Percentiles rank a stretch among this genome's conserved stretches.
These are phyloP conservation scores for Heliconius cydno DNA, from an alignment of 2,888 invertebrate genomes.

Conservation along the genomic window DNA sequence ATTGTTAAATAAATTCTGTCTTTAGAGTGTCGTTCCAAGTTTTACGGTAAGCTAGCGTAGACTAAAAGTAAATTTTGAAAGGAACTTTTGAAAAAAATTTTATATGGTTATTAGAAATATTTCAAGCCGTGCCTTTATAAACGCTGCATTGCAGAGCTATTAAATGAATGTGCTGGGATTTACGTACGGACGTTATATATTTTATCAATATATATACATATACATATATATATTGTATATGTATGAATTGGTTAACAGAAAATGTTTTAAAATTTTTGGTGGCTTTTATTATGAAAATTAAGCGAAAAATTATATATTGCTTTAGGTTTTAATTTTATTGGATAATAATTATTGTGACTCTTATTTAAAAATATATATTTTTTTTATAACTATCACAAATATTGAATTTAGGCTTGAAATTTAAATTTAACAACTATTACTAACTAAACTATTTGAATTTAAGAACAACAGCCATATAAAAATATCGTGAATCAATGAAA, in stretches of 20 bases:
- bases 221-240: no score
- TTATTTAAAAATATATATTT: no score
- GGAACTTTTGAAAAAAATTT: background rate
- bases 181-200: constrained; percentile 14
- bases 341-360: no score
- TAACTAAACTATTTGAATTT: no score
- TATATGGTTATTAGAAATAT: constrained; percentile 18
- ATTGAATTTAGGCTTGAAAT: no score
- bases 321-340: no score
- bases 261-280: background rate
- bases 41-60: background rate
- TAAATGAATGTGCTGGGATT: constrained; percentile 26
- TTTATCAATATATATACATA: background rate
- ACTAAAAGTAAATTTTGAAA: constrained; percentile 15
- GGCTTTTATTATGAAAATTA: background rate
- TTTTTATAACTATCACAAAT: background rate
- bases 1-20: background rate
- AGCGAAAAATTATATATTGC: no score
- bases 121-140: constrained; percentile 22
- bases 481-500: background rate
- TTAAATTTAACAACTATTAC: background rate
- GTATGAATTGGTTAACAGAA: background rate
- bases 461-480: no score
- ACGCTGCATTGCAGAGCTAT: constrained; percentile 30
- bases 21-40: background rate